These are phyloP conservation scores for Leptinotarsa rubiginosa DNA, from an alignment of 2,888 invertebrate genomes.

Conservation along the genomic window DNA sequence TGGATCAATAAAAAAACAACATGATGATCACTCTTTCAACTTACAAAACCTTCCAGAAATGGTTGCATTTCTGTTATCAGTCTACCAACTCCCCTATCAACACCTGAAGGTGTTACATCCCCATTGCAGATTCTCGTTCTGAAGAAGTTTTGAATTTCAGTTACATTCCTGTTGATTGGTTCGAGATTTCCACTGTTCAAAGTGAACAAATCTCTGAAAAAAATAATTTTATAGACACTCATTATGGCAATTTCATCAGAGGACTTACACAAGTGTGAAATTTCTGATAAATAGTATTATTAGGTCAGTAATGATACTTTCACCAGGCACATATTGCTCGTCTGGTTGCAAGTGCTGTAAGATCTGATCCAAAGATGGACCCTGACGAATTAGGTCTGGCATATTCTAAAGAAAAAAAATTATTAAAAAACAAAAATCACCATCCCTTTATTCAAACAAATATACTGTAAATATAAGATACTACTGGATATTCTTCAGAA, in stretches of 20 bases:
- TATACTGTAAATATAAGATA: too few relatives aligned
- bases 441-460: too few relatives aligned
- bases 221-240: constrained; percentile 8
- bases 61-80: constrained; percentile 66
- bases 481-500: too few relatives aligned
- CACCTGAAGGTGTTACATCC: constrained; percentile 62
- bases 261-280: constrained; percentile 63
- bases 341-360: constrained; percentile 62
- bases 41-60: constrained; percentile 66
- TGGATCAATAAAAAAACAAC: not conserved
- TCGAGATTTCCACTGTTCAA: constrained; percentile 62
- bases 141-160: constrained; percentile 67
- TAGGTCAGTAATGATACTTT: constrained; percentile 65
- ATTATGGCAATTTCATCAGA: not conserved
- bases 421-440: not conserved
- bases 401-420: constrained; percentile 44
- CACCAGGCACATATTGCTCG: constrained; percentile 63
- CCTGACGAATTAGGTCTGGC: constrained; percentile 50
- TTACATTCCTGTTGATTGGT: constrained; percentile 66
- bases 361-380: constrained; percentile 65
- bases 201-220: constrained; percentile 61
- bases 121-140: constrained; percentile 65
- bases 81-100: constrained; percentile 65
- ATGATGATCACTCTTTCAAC: constrained; percentile 42
- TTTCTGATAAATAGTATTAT: constrained; percentile 63